Conservation (phyloP, 2,888 invertebrate genomes). For the Falcaria lacertinaria region DNA sequence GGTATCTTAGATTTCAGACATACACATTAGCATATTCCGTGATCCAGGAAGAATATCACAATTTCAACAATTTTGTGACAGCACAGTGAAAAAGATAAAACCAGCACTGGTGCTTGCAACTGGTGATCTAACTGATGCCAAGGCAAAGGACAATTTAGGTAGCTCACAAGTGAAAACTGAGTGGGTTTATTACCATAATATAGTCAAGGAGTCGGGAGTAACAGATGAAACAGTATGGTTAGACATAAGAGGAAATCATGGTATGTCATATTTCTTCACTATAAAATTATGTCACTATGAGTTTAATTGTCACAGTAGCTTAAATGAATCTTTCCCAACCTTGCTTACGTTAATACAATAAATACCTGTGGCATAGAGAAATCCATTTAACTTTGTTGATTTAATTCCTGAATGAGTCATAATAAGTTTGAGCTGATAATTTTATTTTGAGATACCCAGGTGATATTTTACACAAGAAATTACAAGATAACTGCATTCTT, state of each 20-base stretch:
- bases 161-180: slow-evolving; percentile 90
- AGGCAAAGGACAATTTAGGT: slow-evolving; percentile 87
- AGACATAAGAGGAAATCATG: slow-evolving; percentile 95
- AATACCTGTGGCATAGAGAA: too few species aligned
- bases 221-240: slow-evolving; percentile 88
- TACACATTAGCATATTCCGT: slow-evolving; percentile 92
- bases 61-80: slow-evolving; percentile 88
- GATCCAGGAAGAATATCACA: slow-evolving; percentile 87
- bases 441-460: too few species aligned
- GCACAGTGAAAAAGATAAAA: slow-evolving; percentile 84
- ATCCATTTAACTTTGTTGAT: too few species aligned
- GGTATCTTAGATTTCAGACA: slow-evolving; percentile 88
- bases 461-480: too few species aligned
- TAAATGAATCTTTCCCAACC: too few species aligned
- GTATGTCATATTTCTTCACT: too few species aligned
- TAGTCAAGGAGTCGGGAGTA: slow-evolving; percentile 83
- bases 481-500: too few species aligned
- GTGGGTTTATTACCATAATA: slow-evolving; percentile 88
- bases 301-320: too few species aligned
- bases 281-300: too few species aligned
- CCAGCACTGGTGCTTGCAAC: slow-evolving; percentile 90
- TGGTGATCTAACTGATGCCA: slow-evolving; percentile 94
- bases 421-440: too few species aligned
- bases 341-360: too few species aligned
- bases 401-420: too few species aligned